phyloP scores from a whole-genome alignment of 2,113 vertebrate species.

The Amia ocellicauda region DNA sequence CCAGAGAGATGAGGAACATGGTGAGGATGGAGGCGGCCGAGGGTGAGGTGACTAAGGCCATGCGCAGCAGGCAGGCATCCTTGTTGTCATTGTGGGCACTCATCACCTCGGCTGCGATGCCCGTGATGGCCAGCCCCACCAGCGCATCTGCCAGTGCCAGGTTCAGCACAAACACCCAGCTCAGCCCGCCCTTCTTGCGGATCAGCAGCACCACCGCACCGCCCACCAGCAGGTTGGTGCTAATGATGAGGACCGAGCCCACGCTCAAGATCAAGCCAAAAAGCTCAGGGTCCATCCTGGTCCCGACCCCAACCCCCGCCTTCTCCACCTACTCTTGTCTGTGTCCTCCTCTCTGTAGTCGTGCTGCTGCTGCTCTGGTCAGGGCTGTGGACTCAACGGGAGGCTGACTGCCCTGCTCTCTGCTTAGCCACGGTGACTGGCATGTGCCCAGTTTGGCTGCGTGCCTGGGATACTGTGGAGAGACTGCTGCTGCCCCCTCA shows the following conservation, averaged over 20 bases:
- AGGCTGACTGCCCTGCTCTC: background rate
- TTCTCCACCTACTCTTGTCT: background rate
- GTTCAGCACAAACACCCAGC: conserved; percentile 83
- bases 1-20: conserved; percentile 79
- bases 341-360: no score
- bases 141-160: conserved; percentile 76
- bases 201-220: conserved; percentile 65
- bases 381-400: background rate
- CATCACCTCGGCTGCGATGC: conserved; percentile 70
- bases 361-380: background rate
- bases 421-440: background rate
- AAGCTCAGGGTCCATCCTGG: conserved; percentile 15
- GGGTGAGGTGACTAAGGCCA: conserved; percentile 76
- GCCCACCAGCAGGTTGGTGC: conserved; percentile 69
- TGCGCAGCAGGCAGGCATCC: conserved; percentile 69
- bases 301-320: background rate
- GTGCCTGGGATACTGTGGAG: background rate
- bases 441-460: background rate
- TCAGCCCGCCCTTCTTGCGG: conserved; percentile 62
- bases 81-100: conserved; percentile 47
- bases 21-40: conserved; percentile 81
- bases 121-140: conserved; percentile 74
- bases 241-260: conserved; percentile 75
- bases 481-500: background rate
- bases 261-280: conserved; percentile 67